Percentiles rank a stretch among this genome's conserved stretches.
Conservation (phyloP, 2,113 vertebrate species). For the Okapia johnstoni region DNA sequence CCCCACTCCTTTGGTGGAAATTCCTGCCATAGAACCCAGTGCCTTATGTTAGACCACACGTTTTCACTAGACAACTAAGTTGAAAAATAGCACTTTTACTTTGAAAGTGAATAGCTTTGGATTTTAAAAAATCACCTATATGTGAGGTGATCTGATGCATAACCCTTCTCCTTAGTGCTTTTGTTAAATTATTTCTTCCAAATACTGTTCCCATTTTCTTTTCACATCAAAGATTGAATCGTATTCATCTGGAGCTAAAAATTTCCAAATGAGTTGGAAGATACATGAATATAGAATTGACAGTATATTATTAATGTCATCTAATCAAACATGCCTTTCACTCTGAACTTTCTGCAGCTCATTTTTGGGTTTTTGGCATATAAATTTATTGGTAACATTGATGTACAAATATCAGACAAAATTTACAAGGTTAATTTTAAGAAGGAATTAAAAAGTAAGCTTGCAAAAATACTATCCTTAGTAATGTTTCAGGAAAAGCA, state of each 20-base stretch:
- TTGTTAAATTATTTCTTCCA: conserved; percentile 2
- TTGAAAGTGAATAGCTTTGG: background rate
- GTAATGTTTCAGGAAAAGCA: background rate
- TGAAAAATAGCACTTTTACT: background rate
- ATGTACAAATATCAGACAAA: background rate
- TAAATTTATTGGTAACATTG: background rate
- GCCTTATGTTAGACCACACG: background rate
- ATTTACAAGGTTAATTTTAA: conserved; percentile 28
- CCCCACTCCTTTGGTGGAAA: background rate
- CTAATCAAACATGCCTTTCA: conserved; percentile 45
- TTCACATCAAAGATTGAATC: conserved; percentile 8
- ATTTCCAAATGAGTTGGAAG: conserved; percentile 37
- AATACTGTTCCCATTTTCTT: conserved; percentile 12
- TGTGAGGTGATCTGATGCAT: background rate
- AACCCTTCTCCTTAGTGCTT: background rate
- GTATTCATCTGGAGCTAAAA: conserved; percentile 50
- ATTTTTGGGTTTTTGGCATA: conserved; percentile 8
- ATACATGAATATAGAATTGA: conserved; percentile 45
- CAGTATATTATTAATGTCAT: conserved; percentile 55
- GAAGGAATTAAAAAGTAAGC: background rate
- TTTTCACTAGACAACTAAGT: background rate
- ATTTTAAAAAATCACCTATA: background rate
- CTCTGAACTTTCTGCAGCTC: conserved; percentile 36
- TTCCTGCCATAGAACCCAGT: background rate
- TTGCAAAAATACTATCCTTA: background rate